Evolutionary conservation across 2,113 vertebrate genomes (phyloP).

Genomic region (Mus musculus): DNA sequence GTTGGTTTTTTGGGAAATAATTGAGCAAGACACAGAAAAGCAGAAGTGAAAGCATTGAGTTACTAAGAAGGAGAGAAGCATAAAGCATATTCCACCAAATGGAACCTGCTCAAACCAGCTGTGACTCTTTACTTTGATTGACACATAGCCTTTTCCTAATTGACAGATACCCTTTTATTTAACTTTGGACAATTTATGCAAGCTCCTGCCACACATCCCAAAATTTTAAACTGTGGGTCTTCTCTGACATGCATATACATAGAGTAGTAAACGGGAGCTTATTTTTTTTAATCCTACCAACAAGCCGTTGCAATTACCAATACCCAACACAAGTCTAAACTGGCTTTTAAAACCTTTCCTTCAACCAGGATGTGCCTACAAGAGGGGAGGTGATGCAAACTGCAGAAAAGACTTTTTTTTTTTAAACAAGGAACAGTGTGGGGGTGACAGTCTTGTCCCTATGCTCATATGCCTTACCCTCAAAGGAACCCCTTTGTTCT

Average conservation of each 20-base stretch:
- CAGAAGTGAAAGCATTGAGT: background rate
- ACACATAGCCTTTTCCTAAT: background rate
- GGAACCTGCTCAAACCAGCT: background rate
- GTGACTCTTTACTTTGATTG: background rate
- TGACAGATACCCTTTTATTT: background rate
- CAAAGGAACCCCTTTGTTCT: background rate
- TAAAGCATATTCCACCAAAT: background rate
- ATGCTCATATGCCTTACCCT: background rate
- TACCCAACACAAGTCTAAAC: background rate
- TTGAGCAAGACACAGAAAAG: background rate
- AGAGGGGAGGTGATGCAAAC: background rate
- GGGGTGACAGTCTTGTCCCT: background rate
- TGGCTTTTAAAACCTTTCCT: background rate
- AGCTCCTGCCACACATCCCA: background rate
- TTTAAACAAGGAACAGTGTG: background rate
- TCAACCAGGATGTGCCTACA: background rate
- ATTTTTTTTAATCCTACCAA: background rate
- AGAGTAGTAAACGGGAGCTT: background rate
- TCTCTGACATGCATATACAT: background rate
- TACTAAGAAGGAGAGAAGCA: background rate
- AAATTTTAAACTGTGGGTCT: background rate
- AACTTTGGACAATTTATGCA: background rate
- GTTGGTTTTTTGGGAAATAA: background rate
- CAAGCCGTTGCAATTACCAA: background rate
- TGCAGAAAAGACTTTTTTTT: background rate